These are phyloP conservation scores for Drosophila merina DNA, from an alignment of 2,888 invertebrate species.

Conservation along the genomic window DNA sequence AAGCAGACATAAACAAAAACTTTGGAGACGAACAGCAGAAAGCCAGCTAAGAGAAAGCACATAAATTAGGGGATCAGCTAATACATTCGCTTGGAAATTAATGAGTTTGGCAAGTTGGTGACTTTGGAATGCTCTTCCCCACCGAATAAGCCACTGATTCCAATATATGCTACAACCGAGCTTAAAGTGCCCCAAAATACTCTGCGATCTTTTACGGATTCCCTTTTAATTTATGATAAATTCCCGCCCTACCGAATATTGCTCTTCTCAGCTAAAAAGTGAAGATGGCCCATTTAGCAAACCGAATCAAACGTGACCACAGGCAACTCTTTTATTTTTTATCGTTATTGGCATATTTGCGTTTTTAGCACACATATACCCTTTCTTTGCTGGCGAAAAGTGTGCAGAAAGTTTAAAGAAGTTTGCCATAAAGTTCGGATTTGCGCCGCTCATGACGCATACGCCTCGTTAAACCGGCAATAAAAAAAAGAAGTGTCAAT, in stretches of 20 bases:
- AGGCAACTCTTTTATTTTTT: slow-evolving; percentile 47
- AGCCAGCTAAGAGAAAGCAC: slow-evolving; percentile 46
- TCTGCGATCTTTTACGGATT: slow-evolving; percentile 5
- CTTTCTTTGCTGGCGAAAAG: slow-evolving; percentile 23
- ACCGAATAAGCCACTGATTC: background rate
- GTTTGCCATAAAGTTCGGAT: slow-evolving; percentile 29
- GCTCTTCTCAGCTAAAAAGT: slow-evolving; percentile 29
- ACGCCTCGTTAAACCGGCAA: slow-evolving; percentile 64
- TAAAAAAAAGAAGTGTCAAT: slow-evolving; percentile 58
- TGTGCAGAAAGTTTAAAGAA: slow-evolving; percentile 42
- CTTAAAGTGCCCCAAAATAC: background rate
- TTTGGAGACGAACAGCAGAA: slow-evolving; percentile 31
- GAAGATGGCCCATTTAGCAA: slow-evolving; percentile 64
- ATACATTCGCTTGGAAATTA: slow-evolving; percentile 10
- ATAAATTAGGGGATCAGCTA: slow-evolving; percentile 49
- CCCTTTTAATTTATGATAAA: slow-evolving; percentile 60
- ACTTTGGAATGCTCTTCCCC: slow-evolving; percentile 18
- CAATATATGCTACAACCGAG: too few relatives aligned
- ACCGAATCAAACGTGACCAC: slow-evolving; percentile 65
- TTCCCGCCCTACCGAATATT: slow-evolving; percentile 31
- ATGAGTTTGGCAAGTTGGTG: background rate
- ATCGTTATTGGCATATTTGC: slow-evolving; percentile 49
- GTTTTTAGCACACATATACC: slow-evolving; percentile 40
- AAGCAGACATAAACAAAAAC: slow-evolving; percentile 58
- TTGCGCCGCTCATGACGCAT: slow-evolving; percentile 32